Percentiles rank a stretch among this genome's conserved stretches.
Conservation (phyloP, 2,113 vertebrate species). For the Crocuta crocuta region DNA sequence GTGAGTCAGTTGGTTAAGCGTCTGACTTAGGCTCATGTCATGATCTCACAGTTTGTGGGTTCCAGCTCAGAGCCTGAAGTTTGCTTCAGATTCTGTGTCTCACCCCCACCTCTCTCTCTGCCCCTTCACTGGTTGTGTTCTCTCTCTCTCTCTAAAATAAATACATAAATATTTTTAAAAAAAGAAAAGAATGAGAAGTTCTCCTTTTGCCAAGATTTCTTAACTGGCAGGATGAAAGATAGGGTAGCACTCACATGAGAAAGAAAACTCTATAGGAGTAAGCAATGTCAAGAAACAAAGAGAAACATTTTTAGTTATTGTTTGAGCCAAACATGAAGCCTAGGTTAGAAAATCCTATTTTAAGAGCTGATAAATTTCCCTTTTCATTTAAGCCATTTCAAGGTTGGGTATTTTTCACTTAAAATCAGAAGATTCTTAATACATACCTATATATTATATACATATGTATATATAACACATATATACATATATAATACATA, state of each 20-base stretch:
- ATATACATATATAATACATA: too few species aligned
- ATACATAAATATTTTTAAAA: too few species aligned
- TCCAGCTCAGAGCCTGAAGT: too few species aligned
- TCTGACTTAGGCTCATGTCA: too few species aligned
- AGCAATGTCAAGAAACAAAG: neutral
- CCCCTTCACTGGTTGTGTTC: too few species aligned
- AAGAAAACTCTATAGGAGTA: neutral
- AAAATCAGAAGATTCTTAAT: neutral
- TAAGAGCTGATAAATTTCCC: neutral
- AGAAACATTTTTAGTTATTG: neutral
- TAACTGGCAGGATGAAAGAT: neutral
- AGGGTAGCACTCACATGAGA: neutral
- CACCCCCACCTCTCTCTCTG: too few species aligned
- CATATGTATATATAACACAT: too few species aligned
- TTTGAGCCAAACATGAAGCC: neutral
- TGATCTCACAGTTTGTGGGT: too few species aligned
- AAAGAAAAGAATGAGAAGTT: neutral
- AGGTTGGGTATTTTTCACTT: neutral
- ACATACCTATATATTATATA: too few species aligned
- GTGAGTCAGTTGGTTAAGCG: too few species aligned
- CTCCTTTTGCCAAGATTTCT: neutral
- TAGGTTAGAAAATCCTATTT: neutral
- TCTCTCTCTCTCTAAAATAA: too few species aligned
- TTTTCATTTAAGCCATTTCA: neutral
- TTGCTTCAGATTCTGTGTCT: too few species aligned